Evolutionary conservation across 2,888 invertebrate genomes (phyloP), one percentile per base, ranked within the genome.

Genomic region (Parnassius glacialis): DNA sequence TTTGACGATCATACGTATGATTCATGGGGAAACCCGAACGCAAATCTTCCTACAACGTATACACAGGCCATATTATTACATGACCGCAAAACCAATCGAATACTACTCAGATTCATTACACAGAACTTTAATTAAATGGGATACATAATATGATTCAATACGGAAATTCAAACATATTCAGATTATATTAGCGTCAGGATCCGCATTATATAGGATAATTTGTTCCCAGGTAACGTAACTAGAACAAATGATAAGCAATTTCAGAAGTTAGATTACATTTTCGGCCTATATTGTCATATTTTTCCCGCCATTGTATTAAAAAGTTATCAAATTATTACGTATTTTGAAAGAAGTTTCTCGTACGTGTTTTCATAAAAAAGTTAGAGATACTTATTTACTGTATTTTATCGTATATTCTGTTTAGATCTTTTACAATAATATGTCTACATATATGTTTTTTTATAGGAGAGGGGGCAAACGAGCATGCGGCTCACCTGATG

Each of bases 81-180:
- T 43, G 50, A 62, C 62, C 62, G 42, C 62, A 58, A 48, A 11
- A 41, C n/a, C 3, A 41, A 48, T 48, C 12, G 34, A 48, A 10
- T 12, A 2, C 12, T 20, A 13, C 48, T 48, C 54, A 5, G 16
- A 10, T 48, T 20, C 16, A 52, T 52, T 53, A 50, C 42, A 61
- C 13, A 41, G 41, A 57, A 45, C 16, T 52, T 55, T 9, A 58
- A 59, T 59, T 59, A 12, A 45, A 54, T 54, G 54, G 59, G 16
- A 12, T 59, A 41, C 41, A 20, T 12, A 51, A 57, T 44, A 60
- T 66, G 66, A 64, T 52, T 68, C 62, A 65, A 66, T 62, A 58
- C 66, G 64, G 65, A 65, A 67, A 68, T 64, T 64, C 67, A 61
- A 51, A 45, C 57, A 45, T 45, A 41, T 51, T 47, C 16, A 52